Evolutionary conservation across 2,797 vertebrate genomes (phyloP), one percentile per base, ranked within the genome.

Genomic region (Cheirogaleus major): DNA sequence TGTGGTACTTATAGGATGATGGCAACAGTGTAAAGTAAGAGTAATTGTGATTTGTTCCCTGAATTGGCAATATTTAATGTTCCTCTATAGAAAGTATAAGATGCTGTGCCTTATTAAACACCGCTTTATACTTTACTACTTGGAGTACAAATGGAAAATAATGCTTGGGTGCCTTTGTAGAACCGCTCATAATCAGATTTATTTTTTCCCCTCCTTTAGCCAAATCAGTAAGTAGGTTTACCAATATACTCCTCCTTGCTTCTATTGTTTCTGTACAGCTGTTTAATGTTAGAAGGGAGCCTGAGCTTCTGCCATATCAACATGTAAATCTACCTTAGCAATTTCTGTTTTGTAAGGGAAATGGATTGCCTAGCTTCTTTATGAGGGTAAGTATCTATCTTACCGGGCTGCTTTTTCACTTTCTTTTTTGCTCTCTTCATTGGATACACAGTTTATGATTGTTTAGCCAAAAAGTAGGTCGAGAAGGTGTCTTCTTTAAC

Each of bases 71-170:
- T 91, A 89, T 89, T 83, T 89, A 35, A 73, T 32, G 27, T 78
- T 55, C n/a, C 50, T 91, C 18, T 78, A 78, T 85, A 93, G 35
- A 73, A 96, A 84, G 27, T 35, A 78, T 72, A 25, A 94, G 85
- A 79, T 70, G 25, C 27, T 80, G 20, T 63, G 59, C 32, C 89
- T 67, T 93, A 27, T 70, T 80, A 72, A 82, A 81, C 4, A 27
- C 7, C 3, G 32, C 90, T 45, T 79, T 84, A 17, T 70, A 11
- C 61, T n/a, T 89, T 81, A 85, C 43, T 76, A 27, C n/a, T 89
- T 61, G 41, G 92, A 79, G 59, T 80, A 27, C 38, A 96, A 93
- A 84, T 84, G 41, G 25, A 65, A 95, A 94, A 43, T 73, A 63
- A 32, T 81, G 22, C 41, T 59, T 83, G 57, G 38, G 52, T 89